Evolutionary conservation across 2,888 invertebrate genomes (phyloP).

Genomic region (Lapara coniferarum): DNA sequence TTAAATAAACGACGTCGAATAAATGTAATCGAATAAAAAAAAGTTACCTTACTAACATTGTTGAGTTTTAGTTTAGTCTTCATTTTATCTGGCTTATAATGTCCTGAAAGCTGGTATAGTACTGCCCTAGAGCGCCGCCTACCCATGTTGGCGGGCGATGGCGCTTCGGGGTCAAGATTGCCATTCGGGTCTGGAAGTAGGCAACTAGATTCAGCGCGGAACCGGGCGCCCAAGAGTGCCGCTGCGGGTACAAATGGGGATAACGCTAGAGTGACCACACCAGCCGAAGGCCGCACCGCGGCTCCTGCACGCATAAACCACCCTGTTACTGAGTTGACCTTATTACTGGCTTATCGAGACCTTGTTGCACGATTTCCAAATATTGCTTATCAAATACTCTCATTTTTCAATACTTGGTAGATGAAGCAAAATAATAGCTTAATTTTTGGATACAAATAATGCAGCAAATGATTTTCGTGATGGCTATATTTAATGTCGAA

Average conservation of each 20-base stretch:
- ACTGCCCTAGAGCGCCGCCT: slow-evolving; percentile 96
- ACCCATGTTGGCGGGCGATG: slow-evolving; percentile 94
- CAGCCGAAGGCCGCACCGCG: slow-evolving; percentile 84
- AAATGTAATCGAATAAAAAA: slow-evolving; percentile 35
- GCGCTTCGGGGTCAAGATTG: slow-evolving; percentile 90
- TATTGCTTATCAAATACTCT: slow-evolving; percentile 9
- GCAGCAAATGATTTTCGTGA: not conserved
- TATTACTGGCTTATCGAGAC: slow-evolving; percentile 6
- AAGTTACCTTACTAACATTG: slow-evolving; percentile 89
- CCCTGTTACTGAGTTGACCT: slow-evolving; percentile 67
- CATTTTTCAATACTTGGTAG: too few relatives aligned
- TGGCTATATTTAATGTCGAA: not conserved
- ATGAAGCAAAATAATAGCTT: not conserved
- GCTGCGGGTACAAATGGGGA: slow-evolving; percentile 87
- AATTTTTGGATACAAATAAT: not conserved
- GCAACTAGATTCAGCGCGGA: slow-evolving; percentile 91
- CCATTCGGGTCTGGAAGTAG: slow-evolving; percentile 93
- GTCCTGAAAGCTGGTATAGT: slow-evolving; percentile 97
- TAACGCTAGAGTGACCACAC: slow-evolving; percentile 85
- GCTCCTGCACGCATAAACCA: slow-evolving; percentile 82
- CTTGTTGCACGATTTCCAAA: slow-evolving; percentile 25
- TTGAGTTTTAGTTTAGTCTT: slow-evolving; percentile 97
- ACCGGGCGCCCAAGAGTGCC: slow-evolving; percentile 90
- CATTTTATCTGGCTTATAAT: slow-evolving; percentile 97
- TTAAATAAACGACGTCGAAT: not conserved